A percentile compares a stretch with the other conserved stretches of the same genome.
Conservation (phyloP, 1,140 invertebrate species). For the Aphaenogaster floridana region DNA sequence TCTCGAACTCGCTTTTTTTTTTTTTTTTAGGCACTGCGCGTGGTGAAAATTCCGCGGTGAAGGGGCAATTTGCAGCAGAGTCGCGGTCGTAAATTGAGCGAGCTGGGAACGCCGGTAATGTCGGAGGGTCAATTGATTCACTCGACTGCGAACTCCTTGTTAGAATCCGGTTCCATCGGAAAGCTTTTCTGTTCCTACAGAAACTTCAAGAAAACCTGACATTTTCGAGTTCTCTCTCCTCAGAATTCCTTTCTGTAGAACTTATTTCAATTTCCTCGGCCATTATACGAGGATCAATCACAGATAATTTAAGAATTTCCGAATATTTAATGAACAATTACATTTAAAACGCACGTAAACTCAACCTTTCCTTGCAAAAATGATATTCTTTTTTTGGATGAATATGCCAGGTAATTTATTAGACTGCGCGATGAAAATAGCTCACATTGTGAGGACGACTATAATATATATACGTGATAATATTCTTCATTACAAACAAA, state of each 20-base stretch:
- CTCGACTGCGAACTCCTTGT: conserved; percentile 23
- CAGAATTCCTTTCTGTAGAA: not conserved
- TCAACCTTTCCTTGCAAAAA: not conserved
- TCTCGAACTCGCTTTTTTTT: not conserved
- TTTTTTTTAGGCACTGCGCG: not conserved
- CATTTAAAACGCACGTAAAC: not conserved
- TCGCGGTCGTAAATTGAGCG: conserved; percentile 16
- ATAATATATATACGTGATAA: not conserved
- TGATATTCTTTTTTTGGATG: not conserved
- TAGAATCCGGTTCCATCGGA: not conserved
- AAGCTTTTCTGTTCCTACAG: conserved; percentile 20
- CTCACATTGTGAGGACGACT: too few relatives aligned
- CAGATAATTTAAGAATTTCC: not conserved
- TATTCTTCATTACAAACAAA: not conserved
- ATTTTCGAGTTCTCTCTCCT: not conserved
- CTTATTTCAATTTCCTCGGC: not conserved
- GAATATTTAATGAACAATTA: not conserved
- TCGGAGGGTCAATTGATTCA: conserved; percentile 43
- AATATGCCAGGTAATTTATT: not conserved
- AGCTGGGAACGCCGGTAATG: conserved; percentile 1
- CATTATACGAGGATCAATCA: not conserved
- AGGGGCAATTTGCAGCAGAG: conserved; percentile 23
- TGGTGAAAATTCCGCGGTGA: not conserved
- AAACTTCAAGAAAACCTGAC: conserved; percentile 19
- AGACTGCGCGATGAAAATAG: not conserved